Evolutionary conservation across 2,113 vertebrate genomes (phyloP).

Genomic region (Phrynocephalus versicolor): DNA sequence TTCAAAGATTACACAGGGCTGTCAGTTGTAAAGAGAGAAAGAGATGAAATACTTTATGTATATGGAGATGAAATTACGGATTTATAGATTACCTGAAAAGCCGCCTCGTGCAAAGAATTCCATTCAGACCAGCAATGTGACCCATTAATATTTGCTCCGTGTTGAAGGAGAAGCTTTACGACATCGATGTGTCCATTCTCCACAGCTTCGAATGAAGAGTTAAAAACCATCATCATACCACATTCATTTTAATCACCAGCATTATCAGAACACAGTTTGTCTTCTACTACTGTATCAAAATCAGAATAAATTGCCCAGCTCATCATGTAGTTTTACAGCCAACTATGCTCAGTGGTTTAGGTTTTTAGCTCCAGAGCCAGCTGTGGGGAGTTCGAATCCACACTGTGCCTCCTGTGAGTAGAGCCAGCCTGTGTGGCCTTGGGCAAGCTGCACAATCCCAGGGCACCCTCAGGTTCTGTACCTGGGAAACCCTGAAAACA

Average conservation of each 20-base stretch:
- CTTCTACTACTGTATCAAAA: neutral
- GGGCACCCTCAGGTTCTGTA: no score
- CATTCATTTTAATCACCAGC: neutral
- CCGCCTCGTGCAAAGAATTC: constrained; percentile 93
- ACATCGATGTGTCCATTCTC: constrained; percentile 75
- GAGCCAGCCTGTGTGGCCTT: no score
- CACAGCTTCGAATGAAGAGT: constrained; percentile 75
- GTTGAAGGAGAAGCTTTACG: constrained; percentile 77
- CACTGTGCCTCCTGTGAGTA: no score
- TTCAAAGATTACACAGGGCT: constrained; percentile 43
- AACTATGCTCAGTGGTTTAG: no score
- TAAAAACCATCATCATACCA: neutral
- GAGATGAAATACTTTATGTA: constrained; percentile 47
- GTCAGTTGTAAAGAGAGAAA: constrained; percentile 23
- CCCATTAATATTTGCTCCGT: constrained; percentile 82
- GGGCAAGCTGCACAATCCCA: no score
- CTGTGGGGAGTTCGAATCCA: no score
- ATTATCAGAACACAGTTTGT: constrained; percentile 1
- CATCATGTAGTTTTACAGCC: constrained; percentile 1
- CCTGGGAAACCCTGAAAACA: no score
- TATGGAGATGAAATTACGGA: constrained; percentile 43
- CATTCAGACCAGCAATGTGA: constrained; percentile 87
- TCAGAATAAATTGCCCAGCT: constrained; percentile 20
- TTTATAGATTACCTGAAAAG: constrained; percentile 79
- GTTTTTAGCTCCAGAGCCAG: no score